phyloP scores from a whole-genome alignment of 2,888 invertebrate genomes.

The Mythimna ferrago region DNA sequence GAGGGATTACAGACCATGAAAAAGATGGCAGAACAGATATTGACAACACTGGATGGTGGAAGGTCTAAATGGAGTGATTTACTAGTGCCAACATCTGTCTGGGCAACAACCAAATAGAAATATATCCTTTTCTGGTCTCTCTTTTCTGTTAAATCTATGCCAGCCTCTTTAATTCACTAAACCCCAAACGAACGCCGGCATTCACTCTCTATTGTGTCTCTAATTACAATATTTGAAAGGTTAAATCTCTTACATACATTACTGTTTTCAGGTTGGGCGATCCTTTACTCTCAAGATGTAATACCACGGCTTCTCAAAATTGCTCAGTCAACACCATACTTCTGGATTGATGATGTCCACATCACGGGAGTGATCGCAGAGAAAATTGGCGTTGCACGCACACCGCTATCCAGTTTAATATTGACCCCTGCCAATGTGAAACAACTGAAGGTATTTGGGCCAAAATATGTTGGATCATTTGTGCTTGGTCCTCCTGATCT shows the following conservation, averaged over 20 bases:
- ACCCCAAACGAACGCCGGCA: no score
- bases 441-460: constrained; percentile 70
- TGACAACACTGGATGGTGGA: no score
- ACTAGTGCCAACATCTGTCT: no score
- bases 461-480: constrained; percentile 79
- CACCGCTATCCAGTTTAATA: constrained; percentile 85
- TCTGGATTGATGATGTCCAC: constrained; percentile 96
- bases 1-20: no score
- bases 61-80: no score
- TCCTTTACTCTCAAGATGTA: constrained; percentile 92
- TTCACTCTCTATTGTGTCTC: no score
- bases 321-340: constrained; percentile 92
- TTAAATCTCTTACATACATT: background rate
- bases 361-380: constrained; percentile 93
- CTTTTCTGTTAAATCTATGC: background rate
- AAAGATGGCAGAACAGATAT: no score
- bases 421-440: constrained; percentile 73
- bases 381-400: constrained; percentile 90
- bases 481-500: constrained; percentile 90
- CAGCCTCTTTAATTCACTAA: no score
- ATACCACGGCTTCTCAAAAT: constrained; percentile 90
- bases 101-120: no score
- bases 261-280: constrained; percentile 87
- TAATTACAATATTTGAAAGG: no score
- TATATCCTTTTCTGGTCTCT: background rate